phyloP scores from a whole-genome alignment of 2,113 vertebrate species.

The Tychaedon coryphoeus region DNA sequence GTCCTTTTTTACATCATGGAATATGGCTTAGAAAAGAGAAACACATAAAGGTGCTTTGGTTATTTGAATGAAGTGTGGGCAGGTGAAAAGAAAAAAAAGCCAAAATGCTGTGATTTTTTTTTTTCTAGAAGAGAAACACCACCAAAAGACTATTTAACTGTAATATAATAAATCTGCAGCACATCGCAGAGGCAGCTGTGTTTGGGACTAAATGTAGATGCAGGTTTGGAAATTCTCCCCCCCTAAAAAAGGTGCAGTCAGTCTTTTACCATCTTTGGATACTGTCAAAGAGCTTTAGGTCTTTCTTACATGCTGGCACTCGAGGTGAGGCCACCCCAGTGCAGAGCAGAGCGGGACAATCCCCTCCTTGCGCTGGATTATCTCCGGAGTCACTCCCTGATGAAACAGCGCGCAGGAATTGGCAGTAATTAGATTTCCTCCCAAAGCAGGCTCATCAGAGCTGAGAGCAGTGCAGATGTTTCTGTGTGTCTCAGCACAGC shows the following conservation, averaged over 20 bases:
- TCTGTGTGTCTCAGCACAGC: not conserved
- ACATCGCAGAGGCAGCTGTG: not conserved
- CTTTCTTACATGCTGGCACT: not conserved
- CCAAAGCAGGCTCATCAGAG: not conserved
- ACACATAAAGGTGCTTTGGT: not conserved
- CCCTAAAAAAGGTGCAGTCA: accelerated
- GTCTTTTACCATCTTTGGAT: not conserved
- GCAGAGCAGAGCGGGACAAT: not conserved
- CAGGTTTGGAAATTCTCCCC: accelerated
- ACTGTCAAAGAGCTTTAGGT: not conserved
- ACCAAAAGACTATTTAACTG: not conserved
- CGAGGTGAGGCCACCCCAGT: not conserved
- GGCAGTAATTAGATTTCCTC: not conserved
- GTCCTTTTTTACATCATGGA: accelerated
- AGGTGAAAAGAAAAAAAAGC: not conserved
- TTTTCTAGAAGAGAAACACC: not conserved
- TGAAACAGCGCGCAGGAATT: not conserved
- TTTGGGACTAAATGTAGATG: not conserved
- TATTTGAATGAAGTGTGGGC: not conserved
- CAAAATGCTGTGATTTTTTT: not conserved
- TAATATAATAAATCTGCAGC: not conserved
- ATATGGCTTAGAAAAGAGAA: not conserved
- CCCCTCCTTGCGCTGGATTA: not conserved
- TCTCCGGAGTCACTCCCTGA: not conserved
- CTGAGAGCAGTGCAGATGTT: not conserved